Evolutionary conservation across 1,140 invertebrate genomes (phyloP).

Genomic region (Oedothorax gibbosus): DNA sequence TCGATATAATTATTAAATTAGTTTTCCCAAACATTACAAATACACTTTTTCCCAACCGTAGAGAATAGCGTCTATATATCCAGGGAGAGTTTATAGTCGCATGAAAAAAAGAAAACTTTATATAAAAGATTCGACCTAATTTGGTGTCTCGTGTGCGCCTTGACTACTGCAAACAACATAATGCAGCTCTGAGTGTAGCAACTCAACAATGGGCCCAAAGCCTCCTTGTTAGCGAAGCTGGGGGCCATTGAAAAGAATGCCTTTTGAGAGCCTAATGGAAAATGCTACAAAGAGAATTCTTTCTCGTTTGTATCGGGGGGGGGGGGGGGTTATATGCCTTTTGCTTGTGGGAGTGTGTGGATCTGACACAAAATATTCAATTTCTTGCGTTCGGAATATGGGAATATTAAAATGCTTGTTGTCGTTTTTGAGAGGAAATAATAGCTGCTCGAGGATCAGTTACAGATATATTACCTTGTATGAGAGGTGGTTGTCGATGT

Average conservation of each 20-base stretch:
- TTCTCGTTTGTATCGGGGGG: not conserved
- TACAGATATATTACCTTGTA: conserved; percentile 58
- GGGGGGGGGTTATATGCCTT: not conserved
- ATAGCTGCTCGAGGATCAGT: conserved; percentile 40
- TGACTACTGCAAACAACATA: conserved; percentile 46
- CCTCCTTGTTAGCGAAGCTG: conserved; percentile 52
- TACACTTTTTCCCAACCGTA: not conserved
- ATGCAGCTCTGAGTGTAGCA: conserved; percentile 1
- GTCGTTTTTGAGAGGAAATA: conserved; percentile 33
- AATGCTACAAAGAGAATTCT: conserved; percentile 56
- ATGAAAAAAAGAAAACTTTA: conserved; percentile 31
- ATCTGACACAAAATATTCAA: conserved; percentile 47
- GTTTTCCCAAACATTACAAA: too few species aligned
- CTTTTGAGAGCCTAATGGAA: conserved; percentile 56
- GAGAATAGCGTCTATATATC: not conserved
- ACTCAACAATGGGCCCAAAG: conserved; percentile 27
- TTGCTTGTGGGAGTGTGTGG: conserved; percentile 32
- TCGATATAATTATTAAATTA: too few species aligned
- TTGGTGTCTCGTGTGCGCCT: conserved; percentile 41
- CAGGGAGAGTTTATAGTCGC: not conserved
- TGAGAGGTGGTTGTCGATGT: not conserved
- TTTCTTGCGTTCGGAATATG: conserved; percentile 21
- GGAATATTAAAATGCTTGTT: conserved; percentile 52
- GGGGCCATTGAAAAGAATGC: conserved; percentile 55
- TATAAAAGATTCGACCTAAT: conserved; percentile 40